These are phyloP conservation scores for Trachelus tabidus DNA, from an alignment of 2,888 invertebrate genomes.

Conservation along the genomic window DNA sequence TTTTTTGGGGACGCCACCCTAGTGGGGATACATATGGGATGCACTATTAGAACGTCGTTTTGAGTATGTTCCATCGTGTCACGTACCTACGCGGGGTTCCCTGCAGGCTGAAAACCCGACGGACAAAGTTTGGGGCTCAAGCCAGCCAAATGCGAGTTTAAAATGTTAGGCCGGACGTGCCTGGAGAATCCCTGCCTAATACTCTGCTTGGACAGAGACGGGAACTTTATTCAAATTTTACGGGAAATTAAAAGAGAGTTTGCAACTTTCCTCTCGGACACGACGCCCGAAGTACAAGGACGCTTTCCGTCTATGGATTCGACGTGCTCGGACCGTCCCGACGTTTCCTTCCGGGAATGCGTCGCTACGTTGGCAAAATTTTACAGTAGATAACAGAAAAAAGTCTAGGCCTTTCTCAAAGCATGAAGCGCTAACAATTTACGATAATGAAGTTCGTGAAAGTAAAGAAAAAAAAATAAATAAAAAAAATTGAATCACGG, in stretches of 20 bases:
- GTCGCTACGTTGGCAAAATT: background rate
- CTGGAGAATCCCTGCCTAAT: conserved; percentile 44
- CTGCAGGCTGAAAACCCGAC: conserved; percentile 25
- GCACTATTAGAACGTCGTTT: conserved; percentile 31
- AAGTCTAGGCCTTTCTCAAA: background rate
- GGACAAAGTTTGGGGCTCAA: conserved; percentile 61
- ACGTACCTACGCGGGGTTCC: conserved; percentile 22
- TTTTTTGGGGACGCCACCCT: background rate
- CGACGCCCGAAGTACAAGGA: conserved; percentile 19
- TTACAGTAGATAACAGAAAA: background rate
- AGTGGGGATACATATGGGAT: background rate
- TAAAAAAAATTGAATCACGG: too few relatives aligned
- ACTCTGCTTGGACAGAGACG: conserved; percentile 31
- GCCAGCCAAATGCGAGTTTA: conserved; percentile 65
- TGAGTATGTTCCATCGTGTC: conserved; percentile 26
- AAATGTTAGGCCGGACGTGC: conserved; percentile 53
- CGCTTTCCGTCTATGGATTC: background rate
- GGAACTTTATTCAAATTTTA: conserved; percentile 31
- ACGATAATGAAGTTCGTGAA: too few relatives aligned
- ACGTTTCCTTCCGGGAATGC: background rate
- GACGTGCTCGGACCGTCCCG: background rate
- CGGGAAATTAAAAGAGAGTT: conserved; percentile 38
- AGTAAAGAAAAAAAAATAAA: too few relatives aligned
- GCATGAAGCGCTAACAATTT: background rate
- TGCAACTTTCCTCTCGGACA: conserved; percentile 25